Evolutionary conservation across 2,888 invertebrate genomes (phyloP).

Genomic region (Dasysyrphus albostriatus): DNA sequence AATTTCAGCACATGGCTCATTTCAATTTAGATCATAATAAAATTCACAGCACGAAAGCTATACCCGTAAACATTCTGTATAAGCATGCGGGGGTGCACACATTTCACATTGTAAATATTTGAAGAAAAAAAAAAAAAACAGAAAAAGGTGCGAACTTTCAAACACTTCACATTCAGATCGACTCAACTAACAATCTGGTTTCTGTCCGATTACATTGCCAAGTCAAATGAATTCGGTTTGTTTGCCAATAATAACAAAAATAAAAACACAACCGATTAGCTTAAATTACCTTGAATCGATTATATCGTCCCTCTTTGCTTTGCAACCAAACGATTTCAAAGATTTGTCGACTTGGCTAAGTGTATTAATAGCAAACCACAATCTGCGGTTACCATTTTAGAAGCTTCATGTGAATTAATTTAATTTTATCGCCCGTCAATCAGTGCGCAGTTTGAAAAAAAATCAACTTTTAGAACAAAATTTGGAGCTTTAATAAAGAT

Average conservation of each 20-base stretch:
- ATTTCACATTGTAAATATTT: constrained; percentile 45
- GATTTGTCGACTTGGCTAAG: neutral
- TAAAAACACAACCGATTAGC: constrained; percentile 56
- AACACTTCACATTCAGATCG: constrained; percentile 38
- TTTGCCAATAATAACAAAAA: constrained; percentile 41
- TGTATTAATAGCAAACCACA: constrained; percentile 48
- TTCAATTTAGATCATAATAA: constrained; percentile 23
- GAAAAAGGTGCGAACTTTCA: constrained; percentile 58
- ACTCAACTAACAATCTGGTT: constrained; percentile 39
- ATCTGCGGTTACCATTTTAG: constrained; percentile 47
- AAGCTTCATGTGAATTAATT: constrained; percentile 56
- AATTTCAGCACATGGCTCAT: constrained; percentile 19
- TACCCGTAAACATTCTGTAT: neutral
- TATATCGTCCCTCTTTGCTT: constrained; percentile 19
- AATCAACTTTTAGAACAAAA: neutral
- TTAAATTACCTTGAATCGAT: constrained; percentile 68
- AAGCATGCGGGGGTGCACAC: constrained; percentile 12
- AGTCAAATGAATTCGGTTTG: constrained; percentile 27
- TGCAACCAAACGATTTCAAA: constrained; percentile 17
- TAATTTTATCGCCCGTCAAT: constrained; percentile 66
- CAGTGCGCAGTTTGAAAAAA: constrained; percentile 15
- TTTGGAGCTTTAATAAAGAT: constrained; percentile 14
- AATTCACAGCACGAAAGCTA: constrained; percentile 13
- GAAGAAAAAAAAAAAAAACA: neutral
- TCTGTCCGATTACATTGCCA: constrained; percentile 50